Evolutionary conservation across 2,888 invertebrate species (phyloP).

Genomic region (Chrysolina oricalcia): DNA sequence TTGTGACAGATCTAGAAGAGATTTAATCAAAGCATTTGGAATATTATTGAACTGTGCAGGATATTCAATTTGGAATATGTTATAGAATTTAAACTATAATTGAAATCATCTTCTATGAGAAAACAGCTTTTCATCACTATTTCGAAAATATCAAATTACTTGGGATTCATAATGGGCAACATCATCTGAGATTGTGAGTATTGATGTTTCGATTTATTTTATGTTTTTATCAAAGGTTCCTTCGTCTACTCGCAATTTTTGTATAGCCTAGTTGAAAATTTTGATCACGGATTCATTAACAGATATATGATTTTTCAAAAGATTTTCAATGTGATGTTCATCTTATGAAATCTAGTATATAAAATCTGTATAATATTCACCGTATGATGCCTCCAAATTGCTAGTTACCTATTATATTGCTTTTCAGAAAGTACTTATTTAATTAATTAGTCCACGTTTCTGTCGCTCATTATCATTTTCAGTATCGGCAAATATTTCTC

Average conservation of each 20-base stretch:
- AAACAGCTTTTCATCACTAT: background rate
- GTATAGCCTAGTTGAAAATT: conserved; percentile 30
- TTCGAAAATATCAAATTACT: background rate
- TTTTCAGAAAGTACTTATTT: conserved; percentile 1
- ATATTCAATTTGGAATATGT: background rate
- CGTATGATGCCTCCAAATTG: background rate
- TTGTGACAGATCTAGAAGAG: background rate
- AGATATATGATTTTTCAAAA: conserved; percentile 27
- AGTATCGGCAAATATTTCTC: no score
- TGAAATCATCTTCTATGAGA: background rate
- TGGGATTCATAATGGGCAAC: background rate
- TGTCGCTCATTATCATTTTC: background rate
- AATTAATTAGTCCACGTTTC: background rate
- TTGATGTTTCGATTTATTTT: background rate
- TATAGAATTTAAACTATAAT: background rate
- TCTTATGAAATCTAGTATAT: conserved; percentile 18
- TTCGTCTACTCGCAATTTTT: conserved; percentile 22
- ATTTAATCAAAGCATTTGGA: no score
- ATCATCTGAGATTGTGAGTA: background rate
- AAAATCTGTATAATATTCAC: conserved; percentile 19
- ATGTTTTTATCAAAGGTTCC: conserved; percentile 28
- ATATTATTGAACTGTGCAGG: no score
- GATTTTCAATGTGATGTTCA: conserved; percentile 29
- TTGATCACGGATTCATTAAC: conserved; percentile 26
- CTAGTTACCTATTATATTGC: background rate